Percentiles rank a stretch among this genome's conserved stretches.
Conservation (phyloP, 1,140 invertebrate genomes). For the Caerostris darwini region DNA sequence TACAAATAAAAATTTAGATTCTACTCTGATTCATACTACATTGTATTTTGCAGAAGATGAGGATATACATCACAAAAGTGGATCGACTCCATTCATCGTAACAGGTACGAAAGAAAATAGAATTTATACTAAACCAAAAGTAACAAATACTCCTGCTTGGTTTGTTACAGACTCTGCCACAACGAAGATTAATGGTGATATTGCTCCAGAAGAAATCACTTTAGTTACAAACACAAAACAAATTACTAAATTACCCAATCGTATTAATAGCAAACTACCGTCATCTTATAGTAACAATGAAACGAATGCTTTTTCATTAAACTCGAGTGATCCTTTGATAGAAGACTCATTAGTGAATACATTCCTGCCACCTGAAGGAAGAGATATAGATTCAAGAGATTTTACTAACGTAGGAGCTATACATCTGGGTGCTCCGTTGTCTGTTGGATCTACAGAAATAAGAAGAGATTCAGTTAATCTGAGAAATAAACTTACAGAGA, state of each 20-base stretch:
- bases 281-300: not conserved
- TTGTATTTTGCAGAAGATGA: conserved; percentile 37
- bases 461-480: not conserved
- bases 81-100: not conserved
- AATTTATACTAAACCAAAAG: conserved; percentile 1
- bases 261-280: conserved; percentile 39
- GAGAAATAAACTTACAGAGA: conserved; percentile 39
- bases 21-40: not conserved
- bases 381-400: conserved; percentile 32
- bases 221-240: not conserved
- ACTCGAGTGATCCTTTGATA: not conserved
- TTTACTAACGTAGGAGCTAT: conserved; percentile 63
- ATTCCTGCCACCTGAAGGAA: conserved; percentile 14
- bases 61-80: not conserved
- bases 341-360: conserved; percentile 21
- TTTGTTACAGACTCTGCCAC: not conserved
- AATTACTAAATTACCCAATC: conserved; percentile 31
- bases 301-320: not conserved
- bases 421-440: conserved; percentile 64
- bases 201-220: not conserved
- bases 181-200: not conserved
- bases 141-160: not conserved
- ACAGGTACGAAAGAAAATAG: not conserved
- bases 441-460: not conserved
- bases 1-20: conserved; percentile 16